Base-by-base conservation (phyloP, 1,140 invertebrate genomes). In the Cotesia vestalis region DNA sequence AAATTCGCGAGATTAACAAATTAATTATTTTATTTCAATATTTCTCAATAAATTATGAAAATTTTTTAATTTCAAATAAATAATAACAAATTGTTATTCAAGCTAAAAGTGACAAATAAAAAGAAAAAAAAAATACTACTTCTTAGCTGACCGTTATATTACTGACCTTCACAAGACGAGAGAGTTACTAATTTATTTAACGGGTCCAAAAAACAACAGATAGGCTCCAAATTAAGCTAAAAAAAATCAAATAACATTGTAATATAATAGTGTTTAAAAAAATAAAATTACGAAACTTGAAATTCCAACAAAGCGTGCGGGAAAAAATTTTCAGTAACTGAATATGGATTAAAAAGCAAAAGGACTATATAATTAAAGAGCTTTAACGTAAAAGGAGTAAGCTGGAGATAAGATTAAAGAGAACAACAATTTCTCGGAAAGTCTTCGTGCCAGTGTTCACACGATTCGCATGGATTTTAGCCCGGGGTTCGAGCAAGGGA, bases 361-460 rank as follows among this genome's bases (percentile, higher is more conserved):
- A 38, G 14, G 35, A 27, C 4, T 34, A 59, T n/a, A 61, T 12
- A 61, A 61, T 20, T 20, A 34, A 61, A 61, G 12, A 11, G 59
- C 11, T 20, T 61, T 34, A 62, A 62, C 53, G 53, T 36, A 62
- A 62, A 62, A 27, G 34, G 17, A 27, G 17, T 20, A 20, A 20
- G 17, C 17, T 36, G 11, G 27, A 66, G 63, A 11, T 14, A n/a
- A 53, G 27, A 66, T 27, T 46, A 51, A 17, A 20, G 6, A 36
- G 40, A 51, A 64, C 14, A 61, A 20, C 14, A 64, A 11, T 35
- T 71, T 66, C 61, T 71, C 62, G 69, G 61, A 66, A 71, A 74
- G 68, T 66, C 68, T 66, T 69, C 73, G 69, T 74, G 73, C 55
- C 63, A 64, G 57, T 71, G 73, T 71, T 74, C 73, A 74, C 68